phyloP scores from a whole-genome alignment of 2,113 vertebrate genomes.

The Takifugu bimaculatus region DNA sequence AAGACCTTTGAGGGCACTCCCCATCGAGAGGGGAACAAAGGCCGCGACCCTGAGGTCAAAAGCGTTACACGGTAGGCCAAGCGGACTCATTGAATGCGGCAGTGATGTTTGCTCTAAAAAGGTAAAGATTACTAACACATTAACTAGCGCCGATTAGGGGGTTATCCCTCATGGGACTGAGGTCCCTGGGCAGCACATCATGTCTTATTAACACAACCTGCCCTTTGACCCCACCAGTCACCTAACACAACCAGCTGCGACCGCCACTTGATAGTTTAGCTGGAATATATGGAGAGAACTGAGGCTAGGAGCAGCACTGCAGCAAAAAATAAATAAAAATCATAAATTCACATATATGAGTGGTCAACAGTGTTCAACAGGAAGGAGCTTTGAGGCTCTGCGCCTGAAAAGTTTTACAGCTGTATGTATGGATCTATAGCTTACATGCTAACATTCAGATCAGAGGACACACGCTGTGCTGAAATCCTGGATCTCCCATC shows the following conservation, averaged over 20 bases:
- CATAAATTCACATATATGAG: too few species aligned
- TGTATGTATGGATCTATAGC: too few species aligned
- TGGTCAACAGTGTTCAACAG: too few species aligned
- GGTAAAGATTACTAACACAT: constrained; percentile 92
- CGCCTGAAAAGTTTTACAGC: too few species aligned
- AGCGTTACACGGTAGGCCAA: constrained; percentile 83
- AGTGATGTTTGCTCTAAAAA: constrained; percentile 89
- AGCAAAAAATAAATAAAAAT: too few species aligned
- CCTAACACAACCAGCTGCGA: constrained; percentile 55
- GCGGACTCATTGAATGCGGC: constrained; percentile 77
- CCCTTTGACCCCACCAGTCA: constrained; percentile 67
- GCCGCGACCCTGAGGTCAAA: constrained; percentile 84
- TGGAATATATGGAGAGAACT: neutral
- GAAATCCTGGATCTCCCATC: too few species aligned
- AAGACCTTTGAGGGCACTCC: constrained; percentile 84
- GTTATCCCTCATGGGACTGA: constrained; percentile 79
- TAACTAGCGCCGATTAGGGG: constrained; percentile 88
- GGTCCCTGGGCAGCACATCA: constrained; percentile 71
- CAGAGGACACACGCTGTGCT: too few species aligned
- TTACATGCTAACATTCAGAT: too few species aligned
- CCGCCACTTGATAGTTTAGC: constrained; percentile 45
- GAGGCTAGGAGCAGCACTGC: constrained; percentile 40
- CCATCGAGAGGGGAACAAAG: constrained; percentile 84
- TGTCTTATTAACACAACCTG: constrained; percentile 71
- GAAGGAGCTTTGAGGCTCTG: too few species aligned